phyloP scores from a whole-genome alignment of 2,888 invertebrate species.

The Acanthococcus lagerstroemiae region DNA sequence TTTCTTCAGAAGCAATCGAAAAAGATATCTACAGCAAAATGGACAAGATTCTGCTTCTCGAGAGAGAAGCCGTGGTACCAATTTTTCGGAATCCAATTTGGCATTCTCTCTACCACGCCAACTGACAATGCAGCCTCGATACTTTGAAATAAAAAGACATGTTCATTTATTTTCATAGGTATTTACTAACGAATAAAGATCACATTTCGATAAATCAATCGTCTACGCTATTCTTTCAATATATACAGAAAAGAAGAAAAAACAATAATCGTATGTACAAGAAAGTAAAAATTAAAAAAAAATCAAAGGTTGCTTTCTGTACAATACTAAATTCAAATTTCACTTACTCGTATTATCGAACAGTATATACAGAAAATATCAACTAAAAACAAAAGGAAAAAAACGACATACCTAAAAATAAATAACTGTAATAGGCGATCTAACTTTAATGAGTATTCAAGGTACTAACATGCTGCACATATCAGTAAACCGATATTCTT shows the following conservation, averaged over 20 bases:
- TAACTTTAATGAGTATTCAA: not conserved
- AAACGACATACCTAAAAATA: not conserved
- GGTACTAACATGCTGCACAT: not conserved
- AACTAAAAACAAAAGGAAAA: not conserved
- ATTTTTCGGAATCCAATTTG: not conserved
- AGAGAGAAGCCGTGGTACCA: too few relatives aligned
- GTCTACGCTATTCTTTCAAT: not conserved
- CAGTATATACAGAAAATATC: not conserved
- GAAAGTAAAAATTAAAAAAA: not conserved
- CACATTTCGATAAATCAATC: slow-evolving; percentile 9
- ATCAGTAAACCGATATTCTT: too few relatives aligned
- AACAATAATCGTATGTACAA: slow-evolving; percentile 1
- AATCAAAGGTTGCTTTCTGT: too few relatives aligned
- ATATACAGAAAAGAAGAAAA: not conserved
- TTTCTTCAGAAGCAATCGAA: too few relatives aligned
- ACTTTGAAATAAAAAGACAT: too few relatives aligned
- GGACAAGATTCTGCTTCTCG: too few relatives aligned
- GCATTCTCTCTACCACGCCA: not conserved
- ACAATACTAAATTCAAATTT: too few relatives aligned
- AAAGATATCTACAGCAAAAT: too few relatives aligned
- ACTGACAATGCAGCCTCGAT: not conserved
- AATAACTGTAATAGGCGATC: not conserved
- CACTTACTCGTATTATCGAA: not conserved
- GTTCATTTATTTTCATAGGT: not conserved
- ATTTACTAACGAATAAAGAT: slow-evolving; percentile 9